Evolutionary conservation across 2,113 vertebrate genomes (phyloP).

Genomic region (Oryzias melastigma): DNA sequence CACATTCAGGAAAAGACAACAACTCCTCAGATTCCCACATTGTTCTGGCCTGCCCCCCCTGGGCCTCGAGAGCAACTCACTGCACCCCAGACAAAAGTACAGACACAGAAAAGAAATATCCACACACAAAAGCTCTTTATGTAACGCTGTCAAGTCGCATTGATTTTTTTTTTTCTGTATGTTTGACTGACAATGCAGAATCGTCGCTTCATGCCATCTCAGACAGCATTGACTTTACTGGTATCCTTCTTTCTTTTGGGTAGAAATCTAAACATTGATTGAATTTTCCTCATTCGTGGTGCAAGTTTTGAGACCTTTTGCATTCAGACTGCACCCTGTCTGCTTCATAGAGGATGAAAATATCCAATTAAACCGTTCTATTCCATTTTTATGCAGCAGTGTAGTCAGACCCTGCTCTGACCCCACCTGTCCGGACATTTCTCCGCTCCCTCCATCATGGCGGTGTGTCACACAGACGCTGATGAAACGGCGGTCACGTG

Average conservation of each 20-base stretch:
- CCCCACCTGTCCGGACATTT: conserved; percentile 64
- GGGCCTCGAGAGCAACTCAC: conserved; percentile 51
- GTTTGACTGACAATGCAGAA: conserved; percentile 72
- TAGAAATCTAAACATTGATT: conserved; percentile 37
- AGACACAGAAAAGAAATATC: conserved; percentile 61
- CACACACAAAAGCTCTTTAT: conserved; percentile 72
- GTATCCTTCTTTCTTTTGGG: conserved; percentile 32
- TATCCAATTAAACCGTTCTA: conserved; percentile 29
- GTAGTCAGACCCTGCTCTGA: conserved; percentile 70
- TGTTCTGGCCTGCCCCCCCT: conserved; percentile 66
- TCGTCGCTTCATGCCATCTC: conserved; percentile 62
- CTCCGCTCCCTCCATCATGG: conserved; percentile 61
- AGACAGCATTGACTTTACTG: conserved; percentile 40
- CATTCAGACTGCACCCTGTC: neutral
- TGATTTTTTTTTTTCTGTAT: conserved; percentile 59
- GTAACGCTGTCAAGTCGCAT: conserved; percentile 68
- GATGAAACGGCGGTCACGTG: conserved; percentile 61
- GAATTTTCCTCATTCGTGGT: conserved; percentile 36
- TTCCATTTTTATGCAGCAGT: conserved; percentile 69
- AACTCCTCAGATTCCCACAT: conserved; percentile 71
- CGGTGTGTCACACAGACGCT: conserved; percentile 44
- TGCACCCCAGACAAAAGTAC: conserved; percentile 65
- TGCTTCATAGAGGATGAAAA: conserved; percentile 33
- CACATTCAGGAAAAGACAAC: conserved; percentile 63
- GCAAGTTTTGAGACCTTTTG: neutral